Base-by-base conservation (phyloP, 2,113 vertebrate genomes). In the Dasyornis broadbenti region DNA sequence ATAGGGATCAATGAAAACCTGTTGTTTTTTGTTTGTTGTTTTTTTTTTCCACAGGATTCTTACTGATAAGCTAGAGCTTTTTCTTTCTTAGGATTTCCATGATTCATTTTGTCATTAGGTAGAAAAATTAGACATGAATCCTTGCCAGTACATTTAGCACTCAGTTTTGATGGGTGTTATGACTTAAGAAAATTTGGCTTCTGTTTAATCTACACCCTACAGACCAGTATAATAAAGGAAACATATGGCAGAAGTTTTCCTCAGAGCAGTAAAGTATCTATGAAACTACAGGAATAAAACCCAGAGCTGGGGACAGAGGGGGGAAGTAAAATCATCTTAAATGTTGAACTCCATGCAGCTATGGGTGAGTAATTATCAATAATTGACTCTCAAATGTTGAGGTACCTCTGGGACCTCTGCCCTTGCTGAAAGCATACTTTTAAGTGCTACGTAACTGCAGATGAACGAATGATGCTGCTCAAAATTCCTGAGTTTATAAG, bases 11-110 rank as follows among this genome's bases (percentile, higher is more conserved):
- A 40, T 40, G 12, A 86, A 72, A 30, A 33, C 1, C 4, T 23
- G 24, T 42, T 15, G 42, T 13, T 6, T 42, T 42, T 42, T 42
- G 45, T 10, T 47, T 23, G 45, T 5, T 2, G 0, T 1, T 0
- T 44, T 53, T 57, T 65, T 77, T 64, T 4, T 10, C 21, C 21
- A 5, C 13, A 54, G 13, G 52, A 47, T 65, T 52, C 11, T 42
- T 77, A 69, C 4, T 30, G 13, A 30, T 73, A 73, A 65, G 17
- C 1, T 33, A 10, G 11, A 28, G 3, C 7, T 11, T 68, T 60
- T 39, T 61, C 3, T 24, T 56, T 73, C 27, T 63, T 66, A 57
- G 6, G 3, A 47, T 73, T 61, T 70, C 2, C 6, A 35, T 53
- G 21, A 24, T 79, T 73, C 5, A 39, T 53, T 82, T 77, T 90